Conservation (phyloP, 2,888 invertebrate species). For the Frankliniella intonsa region DNA sequence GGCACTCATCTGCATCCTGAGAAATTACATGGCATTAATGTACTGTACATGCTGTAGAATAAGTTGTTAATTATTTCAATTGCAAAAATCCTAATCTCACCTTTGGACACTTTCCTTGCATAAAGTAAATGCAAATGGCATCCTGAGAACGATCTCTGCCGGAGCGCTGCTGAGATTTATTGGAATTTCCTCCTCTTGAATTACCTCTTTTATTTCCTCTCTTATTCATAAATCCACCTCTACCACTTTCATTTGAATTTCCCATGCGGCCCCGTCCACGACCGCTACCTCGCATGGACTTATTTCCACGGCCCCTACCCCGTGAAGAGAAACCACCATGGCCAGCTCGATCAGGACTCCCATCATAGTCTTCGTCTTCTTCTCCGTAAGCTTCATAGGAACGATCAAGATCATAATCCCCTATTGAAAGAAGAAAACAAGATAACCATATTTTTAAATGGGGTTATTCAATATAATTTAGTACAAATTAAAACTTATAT, state of each 20-base stretch:
- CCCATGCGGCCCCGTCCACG: background rate
- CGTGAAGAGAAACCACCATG: background rate
- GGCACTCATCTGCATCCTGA: constrained; percentile 69
- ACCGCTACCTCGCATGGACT: background rate
- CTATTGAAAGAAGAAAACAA: constrained; percentile 27
- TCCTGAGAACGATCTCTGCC: constrained; percentile 48
- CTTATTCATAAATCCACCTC: constrained; percentile 46
- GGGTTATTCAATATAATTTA: background rate
- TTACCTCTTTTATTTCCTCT: constrained; percentile 47
- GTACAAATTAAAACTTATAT: background rate
- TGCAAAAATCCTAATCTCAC: constrained; percentile 41
- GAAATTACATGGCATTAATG: constrained; percentile 29
- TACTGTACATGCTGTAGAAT: constrained; percentile 1
- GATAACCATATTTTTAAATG: background rate
- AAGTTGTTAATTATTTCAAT: background rate
- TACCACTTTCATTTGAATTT: constrained; percentile 46
- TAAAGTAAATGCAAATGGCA: constrained; percentile 74
- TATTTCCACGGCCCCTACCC: background rate
- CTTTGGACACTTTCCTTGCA: constrained; percentile 84
- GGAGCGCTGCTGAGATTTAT: constrained; percentile 53
- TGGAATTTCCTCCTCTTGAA: constrained; percentile 52
- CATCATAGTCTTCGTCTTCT: constrained; percentile 1
- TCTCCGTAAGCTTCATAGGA: constrained; percentile 47
- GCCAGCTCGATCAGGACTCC: background rate
- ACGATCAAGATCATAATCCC: constrained; percentile 53